Evolutionary conservation across 2,888 invertebrate species (phyloP).

Genomic region (Harpalus rubripes): DNA sequence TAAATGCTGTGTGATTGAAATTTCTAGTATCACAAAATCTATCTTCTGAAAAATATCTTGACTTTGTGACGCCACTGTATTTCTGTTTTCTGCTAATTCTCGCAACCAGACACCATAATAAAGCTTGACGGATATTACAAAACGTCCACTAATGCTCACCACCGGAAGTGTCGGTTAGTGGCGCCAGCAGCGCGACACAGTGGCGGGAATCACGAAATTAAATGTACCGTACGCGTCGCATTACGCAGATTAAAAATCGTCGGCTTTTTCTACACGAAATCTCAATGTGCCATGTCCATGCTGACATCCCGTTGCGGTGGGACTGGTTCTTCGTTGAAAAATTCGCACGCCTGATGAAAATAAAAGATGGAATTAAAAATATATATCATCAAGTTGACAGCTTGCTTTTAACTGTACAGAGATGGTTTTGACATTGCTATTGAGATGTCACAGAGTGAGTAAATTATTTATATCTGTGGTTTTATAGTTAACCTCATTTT

Average conservation of each 20-base stretch:
- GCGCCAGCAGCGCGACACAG: slow-evolving; percentile 39
- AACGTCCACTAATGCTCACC: slow-evolving; percentile 54
- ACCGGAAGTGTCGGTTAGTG: slow-evolving; percentile 58
- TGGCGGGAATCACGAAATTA: slow-evolving; percentile 53
- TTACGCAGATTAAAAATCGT: slow-evolving; percentile 57
- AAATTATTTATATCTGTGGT: slow-evolving; percentile 34
- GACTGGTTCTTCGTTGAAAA: slow-evolving; percentile 27
- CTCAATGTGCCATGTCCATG: slow-evolving; percentile 23
- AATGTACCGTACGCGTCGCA: slow-evolving; percentile 57
- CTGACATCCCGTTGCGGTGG: slow-evolving; percentile 43
- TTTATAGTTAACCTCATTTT: slow-evolving; percentile 20
- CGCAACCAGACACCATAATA: slow-evolving; percentile 55
- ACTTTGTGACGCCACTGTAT: slow-evolving; percentile 15
- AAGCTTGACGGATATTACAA: slow-evolving; percentile 61
- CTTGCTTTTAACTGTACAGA: slow-evolving; percentile 26
- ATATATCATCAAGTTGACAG: slow-evolving; percentile 26
- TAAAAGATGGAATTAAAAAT: slow-evolving; percentile 33
- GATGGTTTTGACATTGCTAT: slow-evolving; percentile 24
- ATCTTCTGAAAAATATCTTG: too few species aligned
- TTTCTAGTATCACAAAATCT: too few species aligned
- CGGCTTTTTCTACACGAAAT: slow-evolving; percentile 36
- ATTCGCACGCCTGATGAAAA: slow-evolving; percentile 26
- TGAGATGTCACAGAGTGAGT: slow-evolving; percentile 2
- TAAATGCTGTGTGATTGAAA: too few species aligned
- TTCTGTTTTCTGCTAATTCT: slow-evolving; percentile 14